phyloP scores from a whole-genome alignment of 1,140 invertebrate species.

The Lasioglossum albipes region DNA sequence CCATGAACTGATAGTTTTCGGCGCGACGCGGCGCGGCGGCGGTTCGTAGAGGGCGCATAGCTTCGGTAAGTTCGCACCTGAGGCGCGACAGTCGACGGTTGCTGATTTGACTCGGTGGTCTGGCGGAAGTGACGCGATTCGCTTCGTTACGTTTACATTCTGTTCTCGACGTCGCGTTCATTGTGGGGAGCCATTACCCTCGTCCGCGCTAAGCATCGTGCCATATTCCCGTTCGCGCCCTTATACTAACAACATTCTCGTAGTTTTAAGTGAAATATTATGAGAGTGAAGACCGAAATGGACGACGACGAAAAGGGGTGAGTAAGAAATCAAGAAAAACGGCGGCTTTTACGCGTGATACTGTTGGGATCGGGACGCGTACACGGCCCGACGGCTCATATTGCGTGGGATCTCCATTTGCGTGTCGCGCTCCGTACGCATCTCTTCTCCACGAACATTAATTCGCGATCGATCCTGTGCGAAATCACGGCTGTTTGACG shows the following conservation, averaged over 20 bases:
- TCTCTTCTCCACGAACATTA: neutral
- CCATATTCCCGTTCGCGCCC: slow-evolving; percentile 77
- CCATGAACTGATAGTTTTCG: rapidly evolving
- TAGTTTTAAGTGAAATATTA: slow-evolving; percentile 81
- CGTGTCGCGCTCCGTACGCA: slow-evolving; percentile 15
- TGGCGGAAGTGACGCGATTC: slow-evolving; percentile 76
- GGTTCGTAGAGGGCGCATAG: neutral
- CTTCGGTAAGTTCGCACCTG: neutral
- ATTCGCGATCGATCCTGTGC: neutral
- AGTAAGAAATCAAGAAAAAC: slow-evolving; percentile 50
- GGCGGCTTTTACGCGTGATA: slow-evolving; percentile 27
- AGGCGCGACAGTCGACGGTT: neutral
- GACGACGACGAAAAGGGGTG: slow-evolving; percentile 82
- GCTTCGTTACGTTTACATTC: slow-evolving; percentile 77
- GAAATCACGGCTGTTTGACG: neutral
- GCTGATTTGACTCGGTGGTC: slow-evolving; percentile 64
- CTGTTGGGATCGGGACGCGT: slow-evolving; percentile 33
- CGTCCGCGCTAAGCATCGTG: slow-evolving; percentile 77
- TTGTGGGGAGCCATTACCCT: slow-evolving; percentile 78
- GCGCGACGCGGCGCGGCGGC: no score
- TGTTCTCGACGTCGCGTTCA: slow-evolving; percentile 72
- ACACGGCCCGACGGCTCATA: slow-evolving; percentile 47
- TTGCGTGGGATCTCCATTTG: slow-evolving; percentile 60
- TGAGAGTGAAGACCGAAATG: slow-evolving; percentile 82
- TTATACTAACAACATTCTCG: slow-evolving; percentile 73